Base-by-base conservation (phyloP, 2,113 vertebrate genomes). In the Rhinolophus sinicus region DNA sequence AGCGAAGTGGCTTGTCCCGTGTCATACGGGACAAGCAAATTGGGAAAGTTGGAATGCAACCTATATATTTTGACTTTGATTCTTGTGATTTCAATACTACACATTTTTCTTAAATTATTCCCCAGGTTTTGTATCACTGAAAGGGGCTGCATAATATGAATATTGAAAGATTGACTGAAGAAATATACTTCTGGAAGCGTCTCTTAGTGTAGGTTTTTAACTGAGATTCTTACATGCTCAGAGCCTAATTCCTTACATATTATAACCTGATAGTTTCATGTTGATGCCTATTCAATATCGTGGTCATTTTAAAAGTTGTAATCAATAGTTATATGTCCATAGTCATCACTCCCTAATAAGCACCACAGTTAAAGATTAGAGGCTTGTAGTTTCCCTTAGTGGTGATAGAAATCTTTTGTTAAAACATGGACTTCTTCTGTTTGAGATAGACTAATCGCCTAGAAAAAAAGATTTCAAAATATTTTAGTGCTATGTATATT, bases 301-400 rank as follows among this genome's bases (percentile, higher is more conserved):
- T 58, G 85, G 50, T 40, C 95, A 54, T 92, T 92, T 92, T 38
- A 80, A 75, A 90, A 90, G 67, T 38, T 65, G 2, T 50, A 65
- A 89, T 69, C 62, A 72, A 58, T 84, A 56, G n/a, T 64, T 77
- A 52, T 38, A 40, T 18, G 12, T 54, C 38, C 26, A n/a, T 70
- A 75, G 28, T 88, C 22, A n/a, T 93, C 70, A 64, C 30, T 56
- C 35, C 28, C 47, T 38, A 90, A 69, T 88, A 80, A 35, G 75
- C 56, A 77, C n/a, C 47, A 52, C 9, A 44, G n/a, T 92, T 86
- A 73, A 82, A 78, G 44, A n/a, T 56, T n/a, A 60, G 2, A 81
- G 58, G 73, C 15, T 40, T 50, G 11, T n/a, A 75, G 35, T 40
- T 90, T 82, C 33, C 70, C 21, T 80, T 88, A 52, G 12, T 77